Percentiles rank a stretch among this genome's conserved stretches.
Conservation (phyloP, 2,888 invertebrate species). For the Poecilus cupreus region DNA sequence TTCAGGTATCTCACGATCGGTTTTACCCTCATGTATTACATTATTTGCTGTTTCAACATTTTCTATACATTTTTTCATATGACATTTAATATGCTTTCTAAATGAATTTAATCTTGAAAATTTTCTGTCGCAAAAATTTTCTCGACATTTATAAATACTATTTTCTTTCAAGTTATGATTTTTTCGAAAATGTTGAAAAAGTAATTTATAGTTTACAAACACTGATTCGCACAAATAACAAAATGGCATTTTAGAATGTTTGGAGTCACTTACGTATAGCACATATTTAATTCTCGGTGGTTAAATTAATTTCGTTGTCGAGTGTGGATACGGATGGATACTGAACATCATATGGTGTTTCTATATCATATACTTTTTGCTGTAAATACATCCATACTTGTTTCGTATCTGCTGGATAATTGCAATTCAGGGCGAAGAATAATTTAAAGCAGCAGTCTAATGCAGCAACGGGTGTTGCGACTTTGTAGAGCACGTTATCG, state of each 20-base stretch:
- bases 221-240: neutral
- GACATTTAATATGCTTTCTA: neutral
- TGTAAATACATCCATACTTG: constrained; percentile 14
- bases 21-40: neutral
- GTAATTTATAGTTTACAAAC: neutral
- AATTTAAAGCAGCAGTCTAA: constrained; percentile 1
- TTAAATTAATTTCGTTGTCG: neutral
- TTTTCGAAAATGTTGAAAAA: constrained; percentile 29
- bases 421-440: constrained; percentile 3
- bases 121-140: constrained; percentile 5
- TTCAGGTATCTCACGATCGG: neutral
- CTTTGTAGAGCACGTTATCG: neutral
- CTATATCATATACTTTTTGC: neutral
- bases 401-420: neutral
- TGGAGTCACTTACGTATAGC: too few species aligned
- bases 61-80: neutral
- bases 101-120: constrained; percentile 19
- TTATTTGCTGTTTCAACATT: neutral
- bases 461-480: neutral
- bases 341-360: neutral
- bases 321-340: constrained; percentile 1
- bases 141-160: neutral
- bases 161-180: constrained; percentile 17
- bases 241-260: neutral
- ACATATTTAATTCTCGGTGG: neutral